A percentile compares a stretch with the other conserved stretches of the same genome.
These are phyloP conservation scores for Megalonaias nervosa DNA, from an alignment of 1,140 invertebrate genomes.

Conservation along the genomic window DNA sequence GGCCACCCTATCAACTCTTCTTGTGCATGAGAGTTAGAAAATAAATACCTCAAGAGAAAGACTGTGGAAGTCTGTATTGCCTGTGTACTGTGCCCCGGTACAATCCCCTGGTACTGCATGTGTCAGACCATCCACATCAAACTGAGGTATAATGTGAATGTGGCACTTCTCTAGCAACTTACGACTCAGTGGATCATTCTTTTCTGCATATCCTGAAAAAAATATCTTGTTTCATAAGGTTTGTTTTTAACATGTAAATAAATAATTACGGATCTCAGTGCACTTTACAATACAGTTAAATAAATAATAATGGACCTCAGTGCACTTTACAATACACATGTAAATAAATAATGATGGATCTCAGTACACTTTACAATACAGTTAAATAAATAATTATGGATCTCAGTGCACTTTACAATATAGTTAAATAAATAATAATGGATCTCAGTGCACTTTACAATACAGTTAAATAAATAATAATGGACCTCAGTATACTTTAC, in stretches of 20 bases:
- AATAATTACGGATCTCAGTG: not conserved
- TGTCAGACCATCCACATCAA: conserved; percentile 87
- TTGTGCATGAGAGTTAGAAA: conserved; percentile 2
- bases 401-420: not conserved
- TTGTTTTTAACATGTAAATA: not conserved
- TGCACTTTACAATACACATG: not conserved
- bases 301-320: not conserved
- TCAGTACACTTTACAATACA: not conserved
- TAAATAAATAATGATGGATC: too few species aligned
- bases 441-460: not conserved
- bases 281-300: not conserved
- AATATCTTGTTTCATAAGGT: not conserved
- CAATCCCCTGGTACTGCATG: conserved; percentile 89
- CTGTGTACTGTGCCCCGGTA: conserved; percentile 81
- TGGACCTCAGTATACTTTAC: not conserved
- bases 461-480: not conserved
- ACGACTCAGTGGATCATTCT: conserved; percentile 84
- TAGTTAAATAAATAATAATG: not conserved
- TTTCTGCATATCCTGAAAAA: conserved; percentile 70
- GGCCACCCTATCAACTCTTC: too few species aligned
- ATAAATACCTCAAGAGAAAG: conserved; percentile 27
- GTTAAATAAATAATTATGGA: too few species aligned
- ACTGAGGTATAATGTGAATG: conserved; percentile 91
- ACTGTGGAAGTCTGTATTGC: conserved; percentile 64
- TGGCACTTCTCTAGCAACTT: conserved; percentile 91